These are phyloP conservation scores for Trypoxylon attenuatum DNA, from an alignment of 2,888 invertebrate species.

Conservation along the genomic window DNA sequence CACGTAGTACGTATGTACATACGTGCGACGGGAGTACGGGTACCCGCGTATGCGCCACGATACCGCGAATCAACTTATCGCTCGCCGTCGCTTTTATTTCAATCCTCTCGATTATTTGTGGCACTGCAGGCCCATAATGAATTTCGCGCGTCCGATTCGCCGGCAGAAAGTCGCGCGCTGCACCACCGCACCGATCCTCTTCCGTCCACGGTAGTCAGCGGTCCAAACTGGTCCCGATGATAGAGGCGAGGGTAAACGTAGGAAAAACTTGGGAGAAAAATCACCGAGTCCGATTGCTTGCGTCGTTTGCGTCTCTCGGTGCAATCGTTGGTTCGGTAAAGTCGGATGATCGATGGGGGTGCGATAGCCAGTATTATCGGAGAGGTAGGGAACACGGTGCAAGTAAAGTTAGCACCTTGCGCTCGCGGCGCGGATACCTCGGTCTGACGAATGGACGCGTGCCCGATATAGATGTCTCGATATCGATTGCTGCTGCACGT, in stretches of 20 bases:
- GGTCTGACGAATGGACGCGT: conserved; percentile 47
- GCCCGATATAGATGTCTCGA: conserved; percentile 59
- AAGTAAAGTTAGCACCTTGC: background rate
- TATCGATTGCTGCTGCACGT: conserved; percentile 56
- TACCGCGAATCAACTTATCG: background rate
- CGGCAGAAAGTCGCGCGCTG: background rate
- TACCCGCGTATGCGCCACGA: background rate
- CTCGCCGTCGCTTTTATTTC: background rate
- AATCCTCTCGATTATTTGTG: background rate
- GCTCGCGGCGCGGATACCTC: too few species aligned
- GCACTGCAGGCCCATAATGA: background rate
- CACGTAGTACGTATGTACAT: background rate
- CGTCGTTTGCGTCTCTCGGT: too few species aligned
- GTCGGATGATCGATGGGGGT: too few species aligned
- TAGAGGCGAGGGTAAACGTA: too few species aligned
- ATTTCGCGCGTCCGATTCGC: background rate
- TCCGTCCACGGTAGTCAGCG: too few species aligned
- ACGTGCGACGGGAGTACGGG: background rate
- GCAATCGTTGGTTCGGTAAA: too few species aligned
- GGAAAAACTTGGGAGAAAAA: too few species aligned
- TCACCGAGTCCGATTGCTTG: too few species aligned
- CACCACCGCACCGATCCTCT: too few species aligned
- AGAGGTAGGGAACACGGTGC: too few species aligned
- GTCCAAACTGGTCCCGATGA: too few species aligned
- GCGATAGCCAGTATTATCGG: too few species aligned